Evolutionary conservation across 1,140 invertebrate species (phyloP), one percentile per base, ranked within the genome.

Genomic region (Hycleus cichorii): DNA sequence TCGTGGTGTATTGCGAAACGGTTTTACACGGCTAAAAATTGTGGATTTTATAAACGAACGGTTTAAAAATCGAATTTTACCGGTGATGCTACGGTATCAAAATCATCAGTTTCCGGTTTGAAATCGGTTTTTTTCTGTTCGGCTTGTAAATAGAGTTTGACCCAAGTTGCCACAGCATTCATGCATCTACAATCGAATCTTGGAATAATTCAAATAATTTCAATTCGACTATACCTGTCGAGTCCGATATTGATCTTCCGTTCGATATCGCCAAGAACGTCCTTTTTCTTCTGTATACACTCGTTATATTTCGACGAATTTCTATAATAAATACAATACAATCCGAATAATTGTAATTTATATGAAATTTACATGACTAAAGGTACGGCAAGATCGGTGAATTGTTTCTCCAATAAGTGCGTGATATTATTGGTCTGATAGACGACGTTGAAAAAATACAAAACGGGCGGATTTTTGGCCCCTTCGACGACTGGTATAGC

Each of bases 71-170:
- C 39, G 40, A 27, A 48, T 68, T 70, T 76, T 75, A 85, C 84
- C 3, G 82, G 75, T 26, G 88, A 90, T 5, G 84, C 84, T 25
- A 91, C 74, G 1, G 88, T 90, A 66, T 90, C 86, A 45, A 77
- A 68, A 4, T 88, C 83, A 67, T 91, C 88, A 4, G 80, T 88
- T 74, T 98, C 96, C 0, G 95, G 93, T 70, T 92, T 96, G 67
- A 96, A 98, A 74, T 98, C 96, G 1, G 87, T 89, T 72, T 97
- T 97, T 72, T 93, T 93, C 76, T 99, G 96, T 72, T 98, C 95
- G 3, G 82, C 86, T 74, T 93, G 88, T 2, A 99, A 78, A 69
- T 95, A 88, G 47, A 92, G 79, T 76, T 90, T 91, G 0, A 97
- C 88, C 90, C 94, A 98, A 12, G 89, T 88, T 56, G 92, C 84